Percentiles rank a stretch among this genome's conserved stretches.
Conservation (phyloP, 2,113 vertebrate genomes). For the Cheilinus undulatus region DNA sequence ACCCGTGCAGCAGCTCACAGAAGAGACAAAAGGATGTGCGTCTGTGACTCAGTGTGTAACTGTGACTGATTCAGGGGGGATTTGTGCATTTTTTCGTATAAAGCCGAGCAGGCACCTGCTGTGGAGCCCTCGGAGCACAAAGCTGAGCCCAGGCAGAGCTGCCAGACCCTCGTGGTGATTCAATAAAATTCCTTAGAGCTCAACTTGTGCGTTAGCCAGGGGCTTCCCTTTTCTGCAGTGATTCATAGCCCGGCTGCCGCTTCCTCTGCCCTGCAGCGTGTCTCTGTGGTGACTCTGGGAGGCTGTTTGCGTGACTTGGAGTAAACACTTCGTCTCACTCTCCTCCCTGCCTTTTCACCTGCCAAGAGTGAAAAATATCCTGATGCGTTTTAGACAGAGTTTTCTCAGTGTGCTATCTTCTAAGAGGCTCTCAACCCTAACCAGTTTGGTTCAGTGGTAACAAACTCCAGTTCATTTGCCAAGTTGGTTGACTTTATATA, state of each 20-base stretch:
- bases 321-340: constrained; percentile 3
- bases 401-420: not conserved
- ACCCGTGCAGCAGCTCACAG: not conserved
- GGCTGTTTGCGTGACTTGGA: constrained; percentile 13
- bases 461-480: no score
- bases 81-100: constrained; percentile 47
- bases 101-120: constrained; percentile 61
- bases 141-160: constrained; percentile 42
- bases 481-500: no score
- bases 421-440: not conserved
- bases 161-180: constrained; percentile 56
- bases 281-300: constrained; percentile 22
- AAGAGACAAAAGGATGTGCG: constrained; percentile 42
- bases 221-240: constrained; percentile 47
- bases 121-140: constrained; percentile 56
- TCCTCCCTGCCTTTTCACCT: constrained; percentile 17
- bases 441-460: no score
- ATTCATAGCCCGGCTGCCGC: constrained; percentile 19
- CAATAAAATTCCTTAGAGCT: constrained; percentile 68
- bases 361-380: not conserved
- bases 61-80: constrained; percentile 51
- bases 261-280: constrained; percentile 29
- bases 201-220: constrained; percentile 35
- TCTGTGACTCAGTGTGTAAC: constrained; percentile 43
- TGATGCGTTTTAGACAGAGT: not conserved